Evolutionary conservation across 2,113 vertebrate genomes (phyloP).

Genomic region (Erythrocercus mccallii): DNA sequence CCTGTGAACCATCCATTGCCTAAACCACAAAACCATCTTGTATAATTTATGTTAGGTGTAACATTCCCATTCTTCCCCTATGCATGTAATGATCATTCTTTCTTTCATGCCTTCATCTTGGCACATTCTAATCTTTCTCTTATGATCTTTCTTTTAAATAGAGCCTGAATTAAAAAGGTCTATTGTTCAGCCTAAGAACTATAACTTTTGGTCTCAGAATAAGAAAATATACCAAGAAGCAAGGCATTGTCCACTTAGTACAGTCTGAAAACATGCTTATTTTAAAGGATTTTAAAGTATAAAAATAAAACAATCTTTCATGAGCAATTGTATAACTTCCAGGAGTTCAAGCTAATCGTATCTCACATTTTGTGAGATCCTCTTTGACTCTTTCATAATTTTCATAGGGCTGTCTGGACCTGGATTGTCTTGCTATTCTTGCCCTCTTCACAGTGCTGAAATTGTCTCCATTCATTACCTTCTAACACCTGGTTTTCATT

Average conservation of each 20-base stretch:
- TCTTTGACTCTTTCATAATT: not conserved
- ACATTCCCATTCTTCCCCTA: not conserved
- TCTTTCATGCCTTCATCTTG: not conserved
- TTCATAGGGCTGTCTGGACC: not conserved
- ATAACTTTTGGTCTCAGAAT: not conserved
- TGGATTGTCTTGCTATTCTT: not conserved
- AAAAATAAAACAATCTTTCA: slow-evolving; percentile 41
- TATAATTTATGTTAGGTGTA: not conserved
- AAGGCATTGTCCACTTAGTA: not conserved
- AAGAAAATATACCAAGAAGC: not conserved
- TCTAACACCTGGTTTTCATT: not conserved
- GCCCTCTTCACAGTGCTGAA: not conserved
- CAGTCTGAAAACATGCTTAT: not conserved
- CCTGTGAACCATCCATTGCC: not conserved
- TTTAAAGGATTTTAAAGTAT: not conserved
- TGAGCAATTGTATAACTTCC: not conserved
- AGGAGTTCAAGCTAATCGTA: not conserved
- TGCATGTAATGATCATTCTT: not conserved
- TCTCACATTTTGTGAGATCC: not conserved
- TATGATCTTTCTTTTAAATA: not conserved
- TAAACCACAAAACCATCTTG: not conserved
- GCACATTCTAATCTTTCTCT: not conserved
- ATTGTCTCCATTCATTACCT: not conserved
- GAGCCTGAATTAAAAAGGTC: not conserved
- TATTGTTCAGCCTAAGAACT: not conserved